These are phyloP conservation scores for Oasisia sp. DNA, from an alignment of 2,888 invertebrate species.

Conservation along the genomic window DNA sequence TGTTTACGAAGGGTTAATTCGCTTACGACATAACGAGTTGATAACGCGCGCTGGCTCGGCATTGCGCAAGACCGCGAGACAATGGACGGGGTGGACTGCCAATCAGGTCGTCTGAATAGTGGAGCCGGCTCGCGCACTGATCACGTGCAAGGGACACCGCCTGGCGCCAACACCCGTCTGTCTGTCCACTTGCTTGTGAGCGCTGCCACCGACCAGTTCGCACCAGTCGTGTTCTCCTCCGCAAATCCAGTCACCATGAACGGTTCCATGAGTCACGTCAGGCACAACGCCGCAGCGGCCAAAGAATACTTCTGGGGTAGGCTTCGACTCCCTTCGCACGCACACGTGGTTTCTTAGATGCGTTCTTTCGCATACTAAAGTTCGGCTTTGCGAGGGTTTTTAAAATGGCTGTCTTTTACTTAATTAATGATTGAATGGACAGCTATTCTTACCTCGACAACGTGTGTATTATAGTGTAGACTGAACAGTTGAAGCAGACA, in stretches of 20 bases:
- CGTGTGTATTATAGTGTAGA: too few species aligned
- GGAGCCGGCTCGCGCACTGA: not conserved
- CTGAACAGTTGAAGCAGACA: too few species aligned
- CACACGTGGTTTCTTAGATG: not conserved
- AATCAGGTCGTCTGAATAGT: not conserved
- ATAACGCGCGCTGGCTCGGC: not conserved
- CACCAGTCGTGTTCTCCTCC: not conserved
- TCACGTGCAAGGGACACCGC: not conserved
- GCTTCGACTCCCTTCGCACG: not conserved
- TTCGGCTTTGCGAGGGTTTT: too few species aligned
- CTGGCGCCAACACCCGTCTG: not conserved
- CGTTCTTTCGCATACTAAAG: too few species aligned
- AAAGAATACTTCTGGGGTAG: conserved; percentile 51
- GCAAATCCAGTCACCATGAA: not conserved
- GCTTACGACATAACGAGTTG: not conserved
- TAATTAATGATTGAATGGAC: too few species aligned
- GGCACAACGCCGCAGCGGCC: conserved; percentile 28
- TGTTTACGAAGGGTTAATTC: not conserved
- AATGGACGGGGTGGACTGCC: not conserved
- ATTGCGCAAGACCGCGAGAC: not conserved
- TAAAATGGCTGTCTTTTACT: too few species aligned
- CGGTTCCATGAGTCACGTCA: not conserved
- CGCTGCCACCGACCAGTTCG: not conserved
- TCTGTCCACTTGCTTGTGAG: not conserved
- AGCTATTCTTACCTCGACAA: too few species aligned